These are phyloP conservation scores for Porites divaricata DNA, from an alignment of 92 coral and sea anemone genomes.

Conservation along the genomic window DNA sequence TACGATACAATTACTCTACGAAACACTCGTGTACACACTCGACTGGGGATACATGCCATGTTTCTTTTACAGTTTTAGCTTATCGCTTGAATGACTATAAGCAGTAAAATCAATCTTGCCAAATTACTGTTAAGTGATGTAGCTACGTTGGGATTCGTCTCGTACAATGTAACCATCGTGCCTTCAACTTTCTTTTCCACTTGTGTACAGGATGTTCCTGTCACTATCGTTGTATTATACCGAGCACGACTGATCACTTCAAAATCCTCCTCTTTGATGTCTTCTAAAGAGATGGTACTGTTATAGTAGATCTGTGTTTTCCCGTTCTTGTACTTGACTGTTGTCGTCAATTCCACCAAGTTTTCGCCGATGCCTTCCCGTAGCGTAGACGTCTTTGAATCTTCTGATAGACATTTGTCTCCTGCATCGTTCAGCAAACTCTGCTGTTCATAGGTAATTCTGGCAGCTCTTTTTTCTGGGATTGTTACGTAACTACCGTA, in stretches of 20 bases:
- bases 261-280: slow-evolving; percentile 25
- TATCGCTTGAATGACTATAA: background rate
- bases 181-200: slow-evolving; percentile 32
- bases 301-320: background rate
- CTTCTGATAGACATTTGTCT: background rate
- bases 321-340: slow-evolving; percentile 29
- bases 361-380: slow-evolving; percentile 13
- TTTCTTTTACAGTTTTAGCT: too few relatives aligned
- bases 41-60: too few relatives aligned
- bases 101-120: background rate
- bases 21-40: too few relatives aligned
- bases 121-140: background rate
- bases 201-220: slow-evolving; percentile 10
- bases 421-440: slow-evolving; percentile 11
- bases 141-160: slow-evolving; percentile 38
- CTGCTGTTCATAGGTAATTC: slow-evolving; percentile 15
- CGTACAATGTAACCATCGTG: slow-evolving; percentile 39
- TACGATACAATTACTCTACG: too few relatives aligned
- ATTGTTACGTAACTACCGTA: slow-evolving; percentile 28
- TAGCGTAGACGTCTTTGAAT: background rate
- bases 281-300: slow-evolving; percentile 17
- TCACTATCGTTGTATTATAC: slow-evolving; percentile 32
- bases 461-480: slow-evolving; percentile 30
- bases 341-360: slow-evolving; percentile 25
- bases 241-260: slow-evolving; percentile 22